Percentiles rank a stretch among this genome's conserved stretches.
These are phyloP conservation scores for Acronicta alni DNA, from an alignment of 2,888 invertebrate species.

Conservation along the genomic window DNA sequence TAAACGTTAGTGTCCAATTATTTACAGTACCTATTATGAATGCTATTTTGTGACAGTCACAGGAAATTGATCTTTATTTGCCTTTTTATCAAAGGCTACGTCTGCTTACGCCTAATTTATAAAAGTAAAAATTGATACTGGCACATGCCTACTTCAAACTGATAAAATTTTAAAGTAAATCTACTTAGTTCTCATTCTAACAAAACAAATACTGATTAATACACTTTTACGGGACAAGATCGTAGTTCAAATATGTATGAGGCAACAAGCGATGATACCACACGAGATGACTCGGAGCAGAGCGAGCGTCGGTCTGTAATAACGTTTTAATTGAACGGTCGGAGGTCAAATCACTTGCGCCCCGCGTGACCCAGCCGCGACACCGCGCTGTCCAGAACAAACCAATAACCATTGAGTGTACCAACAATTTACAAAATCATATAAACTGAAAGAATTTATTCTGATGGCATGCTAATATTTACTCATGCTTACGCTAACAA, in stretches of 20 bases:
- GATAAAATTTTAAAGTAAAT: too few species aligned
- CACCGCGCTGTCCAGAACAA: conserved; percentile 45
- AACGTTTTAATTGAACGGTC: conserved; percentile 86
- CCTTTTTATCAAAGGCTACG: neutral
- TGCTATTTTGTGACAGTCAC: conserved; percentile 5
- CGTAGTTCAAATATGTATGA: conserved; percentile 46
- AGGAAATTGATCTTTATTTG: neutral
- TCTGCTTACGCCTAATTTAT: too few species aligned
- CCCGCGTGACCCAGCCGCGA: conserved; percentile 65
- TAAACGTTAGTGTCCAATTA: conserved; percentile 5
- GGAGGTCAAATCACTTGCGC: conserved; percentile 88
- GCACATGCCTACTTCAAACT: too few species aligned
- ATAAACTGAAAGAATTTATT: conserved; percentile 43
- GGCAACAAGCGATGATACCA: conserved; percentile 58
- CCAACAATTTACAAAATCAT: conserved; percentile 23
- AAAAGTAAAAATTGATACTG: too few species aligned
- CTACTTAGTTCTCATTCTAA: too few species aligned
- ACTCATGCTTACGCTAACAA: conserved; percentile 52
- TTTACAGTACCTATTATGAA: conserved; percentile 1
- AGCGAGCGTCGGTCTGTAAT: conserved; percentile 67
- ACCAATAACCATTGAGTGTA: conserved; percentile 26
- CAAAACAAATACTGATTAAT: too few species aligned
- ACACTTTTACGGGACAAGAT: conserved; percentile 10
- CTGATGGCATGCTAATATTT: conserved; percentile 51
- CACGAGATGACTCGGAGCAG: conserved; percentile 64